Evolutionary conservation across 2,888 invertebrate genomes (phyloP).

Genomic region (Pachycephus smyrnensis): DNA sequence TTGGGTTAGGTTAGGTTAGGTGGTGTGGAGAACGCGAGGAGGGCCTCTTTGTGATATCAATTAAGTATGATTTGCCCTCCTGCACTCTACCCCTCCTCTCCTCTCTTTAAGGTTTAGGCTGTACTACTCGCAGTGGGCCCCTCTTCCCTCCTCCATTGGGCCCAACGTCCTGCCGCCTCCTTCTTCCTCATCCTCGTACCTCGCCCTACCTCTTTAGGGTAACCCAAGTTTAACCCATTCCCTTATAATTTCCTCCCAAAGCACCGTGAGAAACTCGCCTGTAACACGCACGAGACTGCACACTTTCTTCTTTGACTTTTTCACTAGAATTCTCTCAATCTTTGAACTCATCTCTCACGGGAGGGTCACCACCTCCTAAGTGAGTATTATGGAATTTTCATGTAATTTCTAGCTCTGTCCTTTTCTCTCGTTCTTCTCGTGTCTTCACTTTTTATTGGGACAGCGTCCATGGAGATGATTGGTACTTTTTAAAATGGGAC

Average conservation of each 20-base stretch:
- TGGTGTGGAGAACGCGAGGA: slow-evolving; percentile 42
- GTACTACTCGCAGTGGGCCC: slow-evolving; percentile 16
- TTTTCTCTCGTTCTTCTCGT: slow-evolving; percentile 7
- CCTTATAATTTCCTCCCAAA: slow-evolving; percentile 63
- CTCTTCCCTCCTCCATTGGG: slow-evolving; percentile 19
- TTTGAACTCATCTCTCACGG: too few relatives aligned
- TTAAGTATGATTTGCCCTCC: slow-evolving; percentile 59
- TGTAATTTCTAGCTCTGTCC: neutral
- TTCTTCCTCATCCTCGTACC: slow-evolving; percentile 8
- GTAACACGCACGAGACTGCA: slow-evolving; percentile 56
- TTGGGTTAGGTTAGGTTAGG: slow-evolving; percentile 48
- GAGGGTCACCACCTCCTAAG: too few relatives aligned
- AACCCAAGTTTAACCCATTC: slow-evolving; percentile 58
- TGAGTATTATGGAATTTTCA: too few relatives aligned
- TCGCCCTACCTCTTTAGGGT: slow-evolving; percentile 26
- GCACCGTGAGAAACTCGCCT: slow-evolving; percentile 64
- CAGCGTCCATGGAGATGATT: neutral
- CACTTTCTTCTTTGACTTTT: too few relatives aligned
- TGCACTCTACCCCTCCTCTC: slow-evolving; percentile 21
- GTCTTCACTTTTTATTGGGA: neutral
- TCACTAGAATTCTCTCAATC: too few relatives aligned
- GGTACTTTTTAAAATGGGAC: too few relatives aligned
- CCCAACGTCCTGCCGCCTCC: slow-evolving; percentile 19
- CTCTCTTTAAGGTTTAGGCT: neutral
- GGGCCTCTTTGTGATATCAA: slow-evolving; percentile 61